phyloP scores from a whole-genome alignment of 2,888 invertebrate species.

The Cosmopolites sordidus region DNA sequence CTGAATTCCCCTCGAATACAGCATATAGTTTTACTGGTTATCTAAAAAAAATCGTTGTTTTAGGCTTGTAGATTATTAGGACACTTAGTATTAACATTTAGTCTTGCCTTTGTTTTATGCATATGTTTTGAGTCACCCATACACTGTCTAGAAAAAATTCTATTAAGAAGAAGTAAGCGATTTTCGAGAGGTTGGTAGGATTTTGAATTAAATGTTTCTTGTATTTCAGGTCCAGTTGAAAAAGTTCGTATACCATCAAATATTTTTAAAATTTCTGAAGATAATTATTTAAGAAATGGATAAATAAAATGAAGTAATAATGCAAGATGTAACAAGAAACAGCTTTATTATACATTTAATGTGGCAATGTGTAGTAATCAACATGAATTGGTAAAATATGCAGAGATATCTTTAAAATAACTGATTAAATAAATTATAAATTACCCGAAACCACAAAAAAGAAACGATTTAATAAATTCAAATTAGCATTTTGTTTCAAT shows the following conservation, averaged over 20 bases:
- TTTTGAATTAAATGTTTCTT: too few relatives aligned
- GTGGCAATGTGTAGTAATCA: background rate
- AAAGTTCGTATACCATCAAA: too few relatives aligned
- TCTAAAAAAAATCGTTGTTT: constrained; percentile 30
- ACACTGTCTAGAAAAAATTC: constrained; percentile 64
- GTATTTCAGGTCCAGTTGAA: background rate
- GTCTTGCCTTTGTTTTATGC: constrained; percentile 59
- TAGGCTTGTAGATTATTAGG: constrained; percentile 57
- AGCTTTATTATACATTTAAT: background rate
- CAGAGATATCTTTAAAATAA: too few relatives aligned
- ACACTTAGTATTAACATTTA: constrained; percentile 60
- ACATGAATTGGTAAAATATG: too few relatives aligned
- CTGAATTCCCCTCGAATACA: background rate
- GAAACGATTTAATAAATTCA: too few relatives aligned
- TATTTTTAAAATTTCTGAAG: too few relatives aligned
- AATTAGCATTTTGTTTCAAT: too few relatives aligned
- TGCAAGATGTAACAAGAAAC: background rate
- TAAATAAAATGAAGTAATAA: background rate
- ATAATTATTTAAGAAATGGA: too few relatives aligned
- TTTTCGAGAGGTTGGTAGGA: too few relatives aligned
- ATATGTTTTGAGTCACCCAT: constrained; percentile 68
- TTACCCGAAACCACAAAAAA: too few relatives aligned
- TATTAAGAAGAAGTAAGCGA: too few relatives aligned
- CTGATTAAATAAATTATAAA: too few relatives aligned
- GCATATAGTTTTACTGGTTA: background rate